A percentile compares a stretch with the other conserved stretches of the same genome.
Evolutionary conservation across 2,888 invertebrate genomes (phyloP).

Genomic region (Ceriagrion tenellum): DNA sequence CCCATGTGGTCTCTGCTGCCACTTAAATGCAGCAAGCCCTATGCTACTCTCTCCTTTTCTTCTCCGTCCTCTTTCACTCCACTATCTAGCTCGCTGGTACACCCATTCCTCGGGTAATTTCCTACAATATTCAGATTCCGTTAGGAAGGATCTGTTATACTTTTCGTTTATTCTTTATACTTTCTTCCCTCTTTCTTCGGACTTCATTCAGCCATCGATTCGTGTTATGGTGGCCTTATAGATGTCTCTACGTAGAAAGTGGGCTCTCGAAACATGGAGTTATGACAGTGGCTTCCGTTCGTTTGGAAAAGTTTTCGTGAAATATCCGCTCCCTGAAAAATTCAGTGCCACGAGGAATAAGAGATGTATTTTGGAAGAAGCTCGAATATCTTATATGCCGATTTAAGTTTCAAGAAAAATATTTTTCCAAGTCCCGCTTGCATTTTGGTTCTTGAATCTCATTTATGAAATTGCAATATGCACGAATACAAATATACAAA

Average conservation of each 20-base stretch:
- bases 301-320: neutral
- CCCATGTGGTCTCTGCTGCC: too few species aligned
- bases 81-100: neutral
- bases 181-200: neutral
- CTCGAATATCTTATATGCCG: neutral
- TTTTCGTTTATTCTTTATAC: neutral
- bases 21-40: too few species aligned
- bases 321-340: neutral
- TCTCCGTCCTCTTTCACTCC: neutral
- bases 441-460: too few species aligned
- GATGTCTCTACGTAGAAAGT: neutral
- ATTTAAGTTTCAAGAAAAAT: too few species aligned
- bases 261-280: neutral
- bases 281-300: neutral
- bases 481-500: too few species aligned
- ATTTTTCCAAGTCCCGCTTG: too few species aligned
- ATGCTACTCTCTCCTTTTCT: neutral
- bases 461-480: too few species aligned
- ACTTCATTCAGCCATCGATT: neutral
- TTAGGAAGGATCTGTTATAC: neutral
- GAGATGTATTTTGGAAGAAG: neutral
- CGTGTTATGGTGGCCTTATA: neutral
- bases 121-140: neutral
- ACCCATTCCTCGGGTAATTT: neutral
- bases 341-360: neutral